Conservation (phyloP, 2,888 invertebrate genomes). For the Orthosia gothica region DNA sequence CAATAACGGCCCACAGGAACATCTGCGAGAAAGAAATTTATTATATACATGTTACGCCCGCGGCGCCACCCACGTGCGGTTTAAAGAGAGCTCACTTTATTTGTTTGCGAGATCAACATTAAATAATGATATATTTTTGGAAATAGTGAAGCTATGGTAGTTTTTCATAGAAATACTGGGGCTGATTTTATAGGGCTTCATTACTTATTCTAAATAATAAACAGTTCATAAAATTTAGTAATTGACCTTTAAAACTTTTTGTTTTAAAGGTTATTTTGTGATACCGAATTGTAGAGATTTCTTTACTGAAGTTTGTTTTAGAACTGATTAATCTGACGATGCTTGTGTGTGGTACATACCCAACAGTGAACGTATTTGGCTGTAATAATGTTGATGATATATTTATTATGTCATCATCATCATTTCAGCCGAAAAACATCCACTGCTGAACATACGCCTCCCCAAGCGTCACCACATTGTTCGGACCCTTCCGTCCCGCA, state of each 20-base stretch:
- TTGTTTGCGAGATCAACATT: conserved; percentile 29
- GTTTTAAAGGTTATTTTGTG: not conserved
- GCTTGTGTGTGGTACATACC: not conserved
- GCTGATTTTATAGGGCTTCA: not conserved
- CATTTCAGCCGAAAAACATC: too few relatives aligned
- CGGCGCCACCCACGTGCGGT: conserved; percentile 49
- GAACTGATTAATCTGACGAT: not conserved
- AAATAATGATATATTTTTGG: conserved; percentile 18
- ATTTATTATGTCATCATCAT: too few relatives aligned
- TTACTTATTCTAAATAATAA: too few relatives aligned
- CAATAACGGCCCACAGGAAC: conserved; percentile 84
- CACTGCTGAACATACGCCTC: too few relatives aligned
- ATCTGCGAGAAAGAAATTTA: conserved; percentile 87
- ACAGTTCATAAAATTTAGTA: not conserved
- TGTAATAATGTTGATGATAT: not conserved
- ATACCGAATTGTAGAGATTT: not conserved
- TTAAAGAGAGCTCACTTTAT: conserved; percentile 39
- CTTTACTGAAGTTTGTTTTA: not conserved
- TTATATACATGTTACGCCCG: conserved; percentile 68
- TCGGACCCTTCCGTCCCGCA: too few relatives aligned
- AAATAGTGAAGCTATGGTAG: not conserved
- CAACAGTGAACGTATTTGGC: not conserved
- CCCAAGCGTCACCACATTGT: too few relatives aligned
- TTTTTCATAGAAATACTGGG: not conserved
- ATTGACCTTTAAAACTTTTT: too few relatives aligned